Evolutionary conservation across 2,113 vertebrate species (phyloP).

Genomic region (Gopherus flavomarginatus): DNA sequence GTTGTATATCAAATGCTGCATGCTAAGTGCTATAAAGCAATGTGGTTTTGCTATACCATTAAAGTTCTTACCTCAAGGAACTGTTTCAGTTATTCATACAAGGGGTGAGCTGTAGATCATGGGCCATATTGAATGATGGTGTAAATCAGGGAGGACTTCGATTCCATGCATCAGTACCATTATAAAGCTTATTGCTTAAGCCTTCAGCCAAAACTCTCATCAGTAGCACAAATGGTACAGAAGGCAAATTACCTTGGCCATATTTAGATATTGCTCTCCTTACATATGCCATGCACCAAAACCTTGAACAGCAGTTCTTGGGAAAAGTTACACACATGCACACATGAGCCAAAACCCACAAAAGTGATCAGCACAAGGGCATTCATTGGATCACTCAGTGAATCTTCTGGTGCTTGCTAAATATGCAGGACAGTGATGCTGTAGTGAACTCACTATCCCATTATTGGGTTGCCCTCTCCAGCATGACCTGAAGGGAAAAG

Average conservation of each 20-base stretch:
- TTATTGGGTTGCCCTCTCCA: neutral
- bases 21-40: neutral
- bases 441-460: neutral
- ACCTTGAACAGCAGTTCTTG: neutral
- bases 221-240: neutral
- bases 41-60: neutral
- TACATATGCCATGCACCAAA: neutral
- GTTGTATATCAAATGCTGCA: neutral
- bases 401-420: neutral
- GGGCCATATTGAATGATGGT: neutral
- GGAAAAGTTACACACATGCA: neutral
- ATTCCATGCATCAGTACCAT: neutral
- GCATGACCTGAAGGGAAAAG: neutral
- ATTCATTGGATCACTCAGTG: neutral
- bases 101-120: neutral
- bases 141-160: neutral
- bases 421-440: neutral
- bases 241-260: neutral
- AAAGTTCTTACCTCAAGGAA: neutral
- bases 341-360: neutral
- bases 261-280: neutral
- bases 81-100: neutral
- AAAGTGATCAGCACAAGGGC: neutral
- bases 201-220: neutral
- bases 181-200: neutral